Evolutionary conservation across 37 sponge, comb jelly and placozoan genomes (phyloP).

Genomic region (Petrosia ficiformis): DNA sequence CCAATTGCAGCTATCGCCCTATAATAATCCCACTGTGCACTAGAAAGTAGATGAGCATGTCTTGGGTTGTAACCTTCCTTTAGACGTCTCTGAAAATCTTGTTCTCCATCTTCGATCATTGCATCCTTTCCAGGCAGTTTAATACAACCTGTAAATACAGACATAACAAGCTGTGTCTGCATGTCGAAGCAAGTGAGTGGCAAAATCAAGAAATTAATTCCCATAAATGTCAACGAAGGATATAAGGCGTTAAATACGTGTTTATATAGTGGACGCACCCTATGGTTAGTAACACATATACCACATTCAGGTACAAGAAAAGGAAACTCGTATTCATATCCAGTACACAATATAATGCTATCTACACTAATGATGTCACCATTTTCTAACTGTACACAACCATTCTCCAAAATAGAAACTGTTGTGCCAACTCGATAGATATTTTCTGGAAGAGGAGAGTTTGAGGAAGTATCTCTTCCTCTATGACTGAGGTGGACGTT

Average conservation of each 20-base stretch:
- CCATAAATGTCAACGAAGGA: constrained; percentile 71
- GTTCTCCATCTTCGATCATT: constrained; percentile 43
- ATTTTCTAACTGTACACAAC: constrained; percentile 25
- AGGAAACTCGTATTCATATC: constrained; percentile 68
- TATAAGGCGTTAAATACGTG: constrained; percentile 61
- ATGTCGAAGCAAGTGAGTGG: constrained; percentile 48
- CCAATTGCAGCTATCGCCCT: constrained; percentile 31
- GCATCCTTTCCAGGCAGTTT: constrained; percentile 52
- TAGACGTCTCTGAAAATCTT: constrained; percentile 29
- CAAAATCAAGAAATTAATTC: constrained; percentile 23
- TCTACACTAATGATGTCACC: constrained; percentile 27
- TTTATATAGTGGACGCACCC: constrained; percentile 67
- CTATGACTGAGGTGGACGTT: constrained; percentile 34
- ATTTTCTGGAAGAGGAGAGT: constrained; percentile 31
- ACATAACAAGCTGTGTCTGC: constrained; percentile 42
- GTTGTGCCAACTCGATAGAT: constrained; percentile 32
- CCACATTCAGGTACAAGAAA: constrained; percentile 58
- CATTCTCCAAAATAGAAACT: constrained; percentile 8
- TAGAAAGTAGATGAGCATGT: constrained; percentile 43
- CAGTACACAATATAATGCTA: constrained; percentile 65
- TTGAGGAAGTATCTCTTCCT: background rate
- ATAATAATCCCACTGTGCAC: constrained; percentile 50
- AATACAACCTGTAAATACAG: constrained; percentile 48
- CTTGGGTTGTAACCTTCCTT: constrained; percentile 23
- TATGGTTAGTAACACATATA: constrained; percentile 16